Evolutionary conservation across 2,113 vertebrate genomes (phyloP).

Genomic region (Pelmatolapia mariae): DNA sequence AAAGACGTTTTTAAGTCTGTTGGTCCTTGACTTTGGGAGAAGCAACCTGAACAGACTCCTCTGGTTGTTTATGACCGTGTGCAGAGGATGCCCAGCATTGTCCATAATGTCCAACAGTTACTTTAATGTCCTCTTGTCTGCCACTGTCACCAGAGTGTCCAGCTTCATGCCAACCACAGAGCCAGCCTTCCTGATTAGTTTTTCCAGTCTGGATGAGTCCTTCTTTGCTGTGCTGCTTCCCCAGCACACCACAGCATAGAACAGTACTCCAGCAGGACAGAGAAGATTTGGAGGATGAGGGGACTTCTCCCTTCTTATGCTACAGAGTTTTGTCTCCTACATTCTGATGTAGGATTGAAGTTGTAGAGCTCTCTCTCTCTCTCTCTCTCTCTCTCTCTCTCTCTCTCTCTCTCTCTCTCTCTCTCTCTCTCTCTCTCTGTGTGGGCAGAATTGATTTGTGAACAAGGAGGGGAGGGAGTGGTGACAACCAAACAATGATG

Average conservation of each 20-base stretch:
- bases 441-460: not conserved
- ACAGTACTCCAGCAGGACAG: not conserved
- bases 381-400: not conserved
- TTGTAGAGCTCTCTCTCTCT: accelerated
- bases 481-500: constrained; percentile 26
- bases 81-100: not conserved
- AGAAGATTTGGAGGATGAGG: not conserved
- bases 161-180: not conserved
- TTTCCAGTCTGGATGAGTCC: accelerated
- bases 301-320: not conserved
- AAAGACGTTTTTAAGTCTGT: not conserved
- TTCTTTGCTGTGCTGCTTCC: accelerated
- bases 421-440: not conserved
- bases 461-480: not conserved
- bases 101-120: not conserved
- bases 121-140: not conserved
- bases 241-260: not conserved
- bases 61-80: accelerated
- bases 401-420: not conserved
- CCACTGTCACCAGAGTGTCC: not conserved
- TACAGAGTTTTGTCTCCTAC: not conserved
- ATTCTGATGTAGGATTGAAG: not conserved
- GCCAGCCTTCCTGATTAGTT: accelerated
- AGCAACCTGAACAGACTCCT: accelerated
- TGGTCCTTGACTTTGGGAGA: not conserved